phyloP scores from a whole-genome alignment of 2,888 invertebrate genomes.

The Scaptodrosophila latifasciaeformis region DNA sequence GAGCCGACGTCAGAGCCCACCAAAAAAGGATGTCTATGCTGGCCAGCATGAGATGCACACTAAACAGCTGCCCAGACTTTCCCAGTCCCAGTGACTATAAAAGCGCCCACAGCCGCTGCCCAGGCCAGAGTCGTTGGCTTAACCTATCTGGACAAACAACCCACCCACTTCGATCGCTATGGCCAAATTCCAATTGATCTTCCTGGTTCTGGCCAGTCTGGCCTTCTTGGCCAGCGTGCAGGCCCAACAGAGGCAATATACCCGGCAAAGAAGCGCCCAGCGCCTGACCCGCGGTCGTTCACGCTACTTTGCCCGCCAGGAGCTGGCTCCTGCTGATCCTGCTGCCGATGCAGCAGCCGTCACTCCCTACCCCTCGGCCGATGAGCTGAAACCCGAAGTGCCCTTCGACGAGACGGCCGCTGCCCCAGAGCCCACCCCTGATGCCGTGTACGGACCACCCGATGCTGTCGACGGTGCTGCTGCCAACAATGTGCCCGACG shows the following conservation, averaged over 20 bases:
- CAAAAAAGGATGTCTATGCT: slow-evolving; percentile 58
- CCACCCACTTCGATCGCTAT: slow-evolving; percentile 34
- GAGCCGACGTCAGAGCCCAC: slow-evolving; percentile 52
- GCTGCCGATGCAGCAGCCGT: slow-evolving; percentile 51
- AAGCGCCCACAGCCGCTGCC: slow-evolving; percentile 27
- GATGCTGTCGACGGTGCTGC: slow-evolving; percentile 41
- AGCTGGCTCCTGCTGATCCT: slow-evolving; percentile 48
- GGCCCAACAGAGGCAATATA: slow-evolving; percentile 45
- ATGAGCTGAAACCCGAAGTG: slow-evolving; percentile 68
- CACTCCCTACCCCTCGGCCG: slow-evolving; percentile 68
- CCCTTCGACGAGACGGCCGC: slow-evolving; percentile 63
- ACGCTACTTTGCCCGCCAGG: slow-evolving; percentile 62
- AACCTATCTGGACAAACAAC: slow-evolving; percentile 30
- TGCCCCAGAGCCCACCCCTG: slow-evolving; percentile 52
- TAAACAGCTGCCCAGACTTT: slow-evolving; percentile 42
- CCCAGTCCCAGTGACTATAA: slow-evolving; percentile 53
- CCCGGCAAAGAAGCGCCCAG: slow-evolving; percentile 42
- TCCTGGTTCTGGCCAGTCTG: slow-evolving; percentile 38
- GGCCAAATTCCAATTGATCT: slow-evolving; percentile 59
- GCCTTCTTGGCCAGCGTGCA: slow-evolving; percentile 39
- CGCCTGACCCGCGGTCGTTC: slow-evolving; percentile 54
- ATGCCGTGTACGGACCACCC: slow-evolving; percentile 67
- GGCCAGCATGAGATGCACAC: slow-evolving; percentile 46
- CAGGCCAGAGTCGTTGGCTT: slow-evolving; percentile 48
- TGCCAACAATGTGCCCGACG: slow-evolving; percentile 58